Percentiles rank a stretch among this genome's conserved stretches.
phyloP scores from a whole-genome alignment of 1,140 invertebrate genomes.

The Stenopsyche tienmushanensis region DNA sequence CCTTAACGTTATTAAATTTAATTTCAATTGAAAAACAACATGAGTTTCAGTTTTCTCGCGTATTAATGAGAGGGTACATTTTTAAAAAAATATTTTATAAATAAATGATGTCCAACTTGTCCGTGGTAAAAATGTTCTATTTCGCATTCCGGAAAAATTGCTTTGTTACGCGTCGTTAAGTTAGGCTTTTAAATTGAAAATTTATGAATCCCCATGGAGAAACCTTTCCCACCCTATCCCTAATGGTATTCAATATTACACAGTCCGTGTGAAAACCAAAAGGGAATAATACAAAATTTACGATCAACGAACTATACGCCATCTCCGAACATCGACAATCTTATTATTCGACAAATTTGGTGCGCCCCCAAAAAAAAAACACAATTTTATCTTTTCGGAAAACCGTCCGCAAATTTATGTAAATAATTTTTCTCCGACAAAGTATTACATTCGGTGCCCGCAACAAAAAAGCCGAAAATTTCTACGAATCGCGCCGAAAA shows the following conservation, averaged over 20 bases:
- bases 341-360: no score
- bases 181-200: conserved; percentile 22
- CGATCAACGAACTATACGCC: neutral
- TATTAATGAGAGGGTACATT: no score
- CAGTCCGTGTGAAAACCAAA: neutral
- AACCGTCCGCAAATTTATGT: no score
- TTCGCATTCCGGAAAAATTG: conserved; percentile 8
- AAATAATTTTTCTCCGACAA: neutral
- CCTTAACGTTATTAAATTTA: no score
- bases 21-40: no score
- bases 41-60: neutral
- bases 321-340: neutral
- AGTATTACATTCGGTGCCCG: no score
- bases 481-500: neutral
- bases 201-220: conserved; percentile 28
- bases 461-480: no score
- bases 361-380: no score
- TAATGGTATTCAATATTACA: conserved; percentile 27
- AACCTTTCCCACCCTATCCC: conserved; percentile 4
- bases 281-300: conserved; percentile 17
- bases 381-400: no score
- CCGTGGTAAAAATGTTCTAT: neutral
- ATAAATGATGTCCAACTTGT: no score
- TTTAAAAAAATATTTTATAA: no score
- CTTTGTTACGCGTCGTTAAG: conserved; percentile 19